Evolutionary conservation across 2,797 vertebrate species (phyloP).

Genomic region (Delichon dasypus): DNA sequence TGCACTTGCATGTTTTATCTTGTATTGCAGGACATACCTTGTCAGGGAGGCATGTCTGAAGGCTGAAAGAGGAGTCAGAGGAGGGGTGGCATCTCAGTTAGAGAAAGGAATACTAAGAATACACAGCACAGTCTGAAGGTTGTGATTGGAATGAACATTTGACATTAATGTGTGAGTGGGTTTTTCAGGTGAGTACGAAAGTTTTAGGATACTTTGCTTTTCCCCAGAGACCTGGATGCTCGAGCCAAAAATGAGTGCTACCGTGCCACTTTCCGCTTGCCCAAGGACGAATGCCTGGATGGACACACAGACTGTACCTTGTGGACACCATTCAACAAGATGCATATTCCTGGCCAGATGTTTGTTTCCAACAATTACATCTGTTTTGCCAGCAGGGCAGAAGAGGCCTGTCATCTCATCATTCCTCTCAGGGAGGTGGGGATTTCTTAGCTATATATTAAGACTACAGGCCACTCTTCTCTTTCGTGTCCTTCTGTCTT

Average conservation of each 20-base stretch:
- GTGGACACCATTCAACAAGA: slow-evolving; percentile 95
- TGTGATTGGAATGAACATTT: neutral
- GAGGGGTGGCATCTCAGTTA: slow-evolving; percentile 39
- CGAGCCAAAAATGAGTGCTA: slow-evolving; percentile 95
- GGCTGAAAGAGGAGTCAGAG: slow-evolving; percentile 27
- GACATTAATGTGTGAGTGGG: neutral
- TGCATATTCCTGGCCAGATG: slow-evolving; percentile 93
- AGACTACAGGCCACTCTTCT: neutral
- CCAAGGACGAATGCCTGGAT: slow-evolving; percentile 90
- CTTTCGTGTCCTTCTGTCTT: neutral
- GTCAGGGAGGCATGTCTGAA: slow-evolving; percentile 19
- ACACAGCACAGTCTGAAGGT: neutral
- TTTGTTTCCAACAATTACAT: slow-evolving; percentile 98
- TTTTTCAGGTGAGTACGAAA: neutral
- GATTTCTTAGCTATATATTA: neutral
- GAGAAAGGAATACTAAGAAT: slow-evolving; percentile 18
- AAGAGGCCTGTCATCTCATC: slow-evolving; percentile 92
- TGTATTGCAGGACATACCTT: slow-evolving; percentile 8
- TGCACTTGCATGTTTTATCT: neutral
- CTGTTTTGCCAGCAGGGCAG: slow-evolving; percentile 93
- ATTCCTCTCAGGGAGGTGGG: slow-evolving; percentile 93
- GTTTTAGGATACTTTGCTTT: neutral
- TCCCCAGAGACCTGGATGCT: slow-evolving; percentile 89
- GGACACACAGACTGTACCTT: slow-evolving; percentile 96
- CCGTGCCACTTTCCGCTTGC: slow-evolving; percentile 87